These are phyloP conservation scores for Salminus brasiliensis DNA, from an alignment of 2,113 vertebrate species.

Conservation along the genomic window DNA sequence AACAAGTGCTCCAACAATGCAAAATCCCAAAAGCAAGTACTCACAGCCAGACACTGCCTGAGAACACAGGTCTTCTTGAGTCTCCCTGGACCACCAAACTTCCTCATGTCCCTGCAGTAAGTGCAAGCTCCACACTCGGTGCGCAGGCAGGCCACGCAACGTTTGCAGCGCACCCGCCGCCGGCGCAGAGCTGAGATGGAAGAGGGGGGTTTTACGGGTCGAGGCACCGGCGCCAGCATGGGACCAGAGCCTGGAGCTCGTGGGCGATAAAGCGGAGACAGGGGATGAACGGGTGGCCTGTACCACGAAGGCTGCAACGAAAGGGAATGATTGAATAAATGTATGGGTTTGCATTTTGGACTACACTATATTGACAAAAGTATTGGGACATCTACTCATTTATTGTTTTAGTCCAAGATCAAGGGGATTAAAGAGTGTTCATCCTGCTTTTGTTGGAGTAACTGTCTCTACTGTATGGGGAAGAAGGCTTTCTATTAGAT, in stretches of 20 bases:
- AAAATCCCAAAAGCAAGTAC: conserved; percentile 53
- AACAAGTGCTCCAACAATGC: background rate
- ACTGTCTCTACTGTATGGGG: no score
- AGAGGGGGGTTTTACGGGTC: conserved; percentile 75
- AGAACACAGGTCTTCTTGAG: conserved; percentile 93
- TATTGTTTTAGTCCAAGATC: no score
- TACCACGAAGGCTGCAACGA: conserved; percentile 76
- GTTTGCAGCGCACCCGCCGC: conserved; percentile 89
- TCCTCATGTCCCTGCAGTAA: conserved; percentile 95
- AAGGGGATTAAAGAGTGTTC: no score
- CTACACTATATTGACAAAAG: no score
- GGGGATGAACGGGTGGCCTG: conserved; percentile 62
- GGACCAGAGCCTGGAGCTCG: conserved; percentile 62
- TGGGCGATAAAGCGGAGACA: conserved; percentile 68
- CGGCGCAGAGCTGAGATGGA: conserved; percentile 87
- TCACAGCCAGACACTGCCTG: conserved; percentile 90
- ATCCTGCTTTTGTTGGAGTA: no score
- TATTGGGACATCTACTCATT: no score
- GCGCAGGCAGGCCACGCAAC: conserved; percentile 89
- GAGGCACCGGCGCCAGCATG: conserved; percentile 73
- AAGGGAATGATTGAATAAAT: background rate
- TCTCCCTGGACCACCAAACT: conserved; percentile 91
- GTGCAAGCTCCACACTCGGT: conserved; percentile 91
- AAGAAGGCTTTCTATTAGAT: no score
- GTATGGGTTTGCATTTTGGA: background rate